Percentiles rank a stretch among this genome's conserved stretches.
Evolutionary conservation across 30 jellyfish, hydroid and myxozoan species (phyloP).

Genomic region (Catostylus mosaicus): DNA sequence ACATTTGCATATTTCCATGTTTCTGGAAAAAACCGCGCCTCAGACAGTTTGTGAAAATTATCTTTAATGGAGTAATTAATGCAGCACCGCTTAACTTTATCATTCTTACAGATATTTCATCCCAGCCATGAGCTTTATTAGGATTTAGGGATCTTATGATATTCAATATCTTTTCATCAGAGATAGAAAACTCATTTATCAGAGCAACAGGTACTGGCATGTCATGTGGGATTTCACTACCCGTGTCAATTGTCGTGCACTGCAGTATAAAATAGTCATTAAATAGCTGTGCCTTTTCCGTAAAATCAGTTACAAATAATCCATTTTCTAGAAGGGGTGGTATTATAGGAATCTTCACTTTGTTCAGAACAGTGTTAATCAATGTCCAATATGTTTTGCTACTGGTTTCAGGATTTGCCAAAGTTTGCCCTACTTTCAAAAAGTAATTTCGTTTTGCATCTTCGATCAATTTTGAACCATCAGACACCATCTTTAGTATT

Average conservation of each 20-base stretch:
- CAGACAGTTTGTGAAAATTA: conserved; percentile 43
- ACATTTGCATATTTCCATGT: conserved; percentile 67
- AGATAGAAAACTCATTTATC: conserved; percentile 42
- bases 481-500: conserved; percentile 49
- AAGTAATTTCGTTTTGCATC: conserved; percentile 65
- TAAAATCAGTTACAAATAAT: conserved; percentile 64
- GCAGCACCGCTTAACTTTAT: conserved; percentile 59
- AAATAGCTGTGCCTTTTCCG: conserved; percentile 69
- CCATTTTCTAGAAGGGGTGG: conserved; percentile 73
- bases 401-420: conserved; percentile 61
- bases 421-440: conserved; percentile 61
- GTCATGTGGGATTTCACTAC: conserved; percentile 64
- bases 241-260: conserved; percentile 66
- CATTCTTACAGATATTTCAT: conserved; percentile 56
- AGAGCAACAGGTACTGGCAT: conserved; percentile 31
- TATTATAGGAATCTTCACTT: conserved; percentile 67
- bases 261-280: conserved; percentile 68
- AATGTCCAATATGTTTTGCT: conserved; percentile 77
- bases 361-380: conserved; percentile 59
- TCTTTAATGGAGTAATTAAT: conserved; percentile 51
- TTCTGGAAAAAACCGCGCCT: conserved; percentile 51
- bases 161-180: conserved; percentile 59
- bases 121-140: conserved; percentile 85
- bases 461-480: conserved; percentile 54
- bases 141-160: too few species aligned